A percentile compares a stretch with the other conserved stretches of the same genome.
These are phyloP conservation scores for Caenorhabditis zanzibari DNA, from an alignment of 2,888 invertebrate genomes.

Conservation along the genomic window DNA sequence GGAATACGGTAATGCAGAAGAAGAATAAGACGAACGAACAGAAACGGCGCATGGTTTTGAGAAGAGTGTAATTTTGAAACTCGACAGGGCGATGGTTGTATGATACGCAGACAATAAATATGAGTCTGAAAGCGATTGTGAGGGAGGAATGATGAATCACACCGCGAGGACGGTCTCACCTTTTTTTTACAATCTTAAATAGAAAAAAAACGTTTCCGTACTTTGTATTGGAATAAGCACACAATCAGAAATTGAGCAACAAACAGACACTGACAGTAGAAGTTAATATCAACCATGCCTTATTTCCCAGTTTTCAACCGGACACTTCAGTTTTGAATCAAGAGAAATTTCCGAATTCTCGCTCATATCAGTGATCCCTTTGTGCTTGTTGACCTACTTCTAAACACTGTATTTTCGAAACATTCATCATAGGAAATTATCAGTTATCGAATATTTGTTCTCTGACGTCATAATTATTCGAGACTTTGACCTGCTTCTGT, in stretches of 20 bases:
- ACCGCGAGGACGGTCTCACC: slow-evolving; percentile 13
- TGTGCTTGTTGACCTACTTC: background rate
- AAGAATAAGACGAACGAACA: slow-evolving; percentile 29
- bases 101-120: slow-evolving; percentile 46
- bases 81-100: slow-evolving; percentile 11
- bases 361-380: too few relatives aligned
- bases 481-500: slow-evolving; percentile 46
- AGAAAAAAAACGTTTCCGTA: slow-evolving; percentile 15
- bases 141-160: slow-evolving; percentile 25
- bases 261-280: background rate
- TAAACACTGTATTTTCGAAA: background rate
- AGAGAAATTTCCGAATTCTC: too few relatives aligned
- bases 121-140: slow-evolving; percentile 22
- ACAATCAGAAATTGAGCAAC: slow-evolving; percentile 8
- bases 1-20: slow-evolving; percentile 19
- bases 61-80: slow-evolving; percentile 4
- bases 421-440: slow-evolving; percentile 2
- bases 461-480: slow-evolving; percentile 30
- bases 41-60: slow-evolving; percentile 35
- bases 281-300: too few relatives aligned
- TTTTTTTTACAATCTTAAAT: slow-evolving; percentile 1
- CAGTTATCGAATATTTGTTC: background rate
- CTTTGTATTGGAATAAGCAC: slow-evolving; percentile 22
- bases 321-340: too few relatives aligned
- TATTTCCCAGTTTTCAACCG: too few relatives aligned